Evolutionary conservation across 1,140 invertebrate genomes (phyloP).

Genomic region (Bombus ignitus): DNA sequence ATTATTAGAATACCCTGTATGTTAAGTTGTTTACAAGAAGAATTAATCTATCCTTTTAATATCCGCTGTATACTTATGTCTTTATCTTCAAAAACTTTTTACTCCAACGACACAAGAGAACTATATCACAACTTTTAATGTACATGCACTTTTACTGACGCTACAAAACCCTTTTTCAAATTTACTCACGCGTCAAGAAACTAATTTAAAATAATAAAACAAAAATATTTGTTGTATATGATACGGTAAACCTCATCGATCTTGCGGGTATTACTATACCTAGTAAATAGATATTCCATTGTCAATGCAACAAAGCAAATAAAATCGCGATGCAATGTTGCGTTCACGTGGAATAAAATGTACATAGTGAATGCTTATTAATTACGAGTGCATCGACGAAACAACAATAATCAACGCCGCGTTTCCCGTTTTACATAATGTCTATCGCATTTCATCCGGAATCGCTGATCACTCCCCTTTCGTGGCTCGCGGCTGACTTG

Average conservation of each 20-base stretch:
- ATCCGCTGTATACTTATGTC: no score
- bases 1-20: no score
- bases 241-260: background rate
- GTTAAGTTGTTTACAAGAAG: no score
- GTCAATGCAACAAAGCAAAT: no score
- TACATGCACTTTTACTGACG: no score
- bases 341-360: background rate
- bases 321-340: background rate
- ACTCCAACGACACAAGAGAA: background rate
- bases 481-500: constrained; percentile 5
- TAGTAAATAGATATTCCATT: background rate
- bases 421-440: background rate
- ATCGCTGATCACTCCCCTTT: constrained; percentile 9
- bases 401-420: background rate
- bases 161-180: no score
- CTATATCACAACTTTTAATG: no score
- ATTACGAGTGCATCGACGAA: background rate
- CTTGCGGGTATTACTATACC: background rate
- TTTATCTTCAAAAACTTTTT: background rate
- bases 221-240: background rate
- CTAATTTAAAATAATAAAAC: background rate
- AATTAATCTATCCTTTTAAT: no score
- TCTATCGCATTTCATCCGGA: background rate
- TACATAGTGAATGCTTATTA: background rate
- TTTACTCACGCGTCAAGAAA: background rate